These are phyloP conservation scores for Anaspis maculata DNA, from an alignment of 2,888 invertebrate genomes.

Conservation along the genomic window DNA sequence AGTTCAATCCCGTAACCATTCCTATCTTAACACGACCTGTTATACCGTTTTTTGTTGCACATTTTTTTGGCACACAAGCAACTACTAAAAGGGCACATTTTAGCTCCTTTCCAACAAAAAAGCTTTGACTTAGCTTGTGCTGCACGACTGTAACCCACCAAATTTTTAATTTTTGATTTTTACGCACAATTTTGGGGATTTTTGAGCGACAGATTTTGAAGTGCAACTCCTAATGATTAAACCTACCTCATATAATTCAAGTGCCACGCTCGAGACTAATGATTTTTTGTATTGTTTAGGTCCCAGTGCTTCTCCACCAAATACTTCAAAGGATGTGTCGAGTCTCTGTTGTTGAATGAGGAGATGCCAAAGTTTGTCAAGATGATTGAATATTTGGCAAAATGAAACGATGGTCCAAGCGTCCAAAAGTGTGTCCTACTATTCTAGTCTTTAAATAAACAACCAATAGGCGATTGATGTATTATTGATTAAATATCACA, in stretches of 20 bases:
- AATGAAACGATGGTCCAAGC: conserved; percentile 29
- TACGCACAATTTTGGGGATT: conserved; percentile 2
- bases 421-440: conserved; percentile 31
- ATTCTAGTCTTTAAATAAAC: conserved; percentile 33
- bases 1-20: conserved; percentile 6
- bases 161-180: conserved; percentile 6
- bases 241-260: not conserved
- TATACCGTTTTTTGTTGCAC: conserved; percentile 2
- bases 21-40: not conserved
- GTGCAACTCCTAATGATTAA: conserved; percentile 5
- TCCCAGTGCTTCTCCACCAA: conserved; percentile 70
- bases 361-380: conserved; percentile 69
- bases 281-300: conserved; percentile 42
- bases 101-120: not conserved
- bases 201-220: conserved; percentile 7
- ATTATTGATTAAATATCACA: conserved; percentile 21
- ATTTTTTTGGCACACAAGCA: conserved; percentile 2
- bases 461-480: conserved; percentile 31
- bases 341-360: conserved; percentile 68
- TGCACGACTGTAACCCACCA: too few species aligned
- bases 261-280: not conserved
- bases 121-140: too few species aligned
- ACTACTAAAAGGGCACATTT: not conserved
- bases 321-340: conserved; percentile 75
- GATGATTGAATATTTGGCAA: conserved; percentile 72